Evolutionary conservation across 2,113 vertebrate genomes (phyloP).

Genomic region (Scomber scombrus): DNA sequence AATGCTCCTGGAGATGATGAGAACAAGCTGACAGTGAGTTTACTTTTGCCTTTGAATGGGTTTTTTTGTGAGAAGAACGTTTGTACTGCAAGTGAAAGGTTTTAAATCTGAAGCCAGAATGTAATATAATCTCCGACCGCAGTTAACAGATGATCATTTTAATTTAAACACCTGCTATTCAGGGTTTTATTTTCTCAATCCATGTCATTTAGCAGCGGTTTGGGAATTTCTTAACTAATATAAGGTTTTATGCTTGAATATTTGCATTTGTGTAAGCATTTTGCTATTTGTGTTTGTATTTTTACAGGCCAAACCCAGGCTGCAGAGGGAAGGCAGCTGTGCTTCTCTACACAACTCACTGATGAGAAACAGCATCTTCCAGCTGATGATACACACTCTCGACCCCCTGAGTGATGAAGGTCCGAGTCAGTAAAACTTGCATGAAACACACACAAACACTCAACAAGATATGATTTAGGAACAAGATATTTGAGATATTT

Average conservation of each 20-base stretch:
- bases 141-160: background rate
- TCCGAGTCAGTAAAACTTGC: slow-evolving; percentile 26
- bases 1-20: slow-evolving; percentile 66
- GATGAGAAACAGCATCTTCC: slow-evolving; percentile 87
- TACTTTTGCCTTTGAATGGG: background rate
- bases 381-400: slow-evolving; percentile 87
- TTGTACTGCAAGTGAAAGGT: too few relatives aligned
- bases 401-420: slow-evolving; percentile 83
- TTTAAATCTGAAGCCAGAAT: too few relatives aligned
- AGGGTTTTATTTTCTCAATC: background rate
- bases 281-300: background rate
- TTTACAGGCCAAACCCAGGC: slow-evolving; percentile 80
- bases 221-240: too few relatives aligned
- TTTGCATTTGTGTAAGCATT: background rate
- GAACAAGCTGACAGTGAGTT: slow-evolving; percentile 81
- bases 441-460: background rate
- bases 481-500: too few relatives aligned
- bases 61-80: background rate
- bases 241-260: background rate
- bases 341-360: slow-evolving; percentile 85
- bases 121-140: too few relatives aligned
- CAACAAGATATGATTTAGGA: background rate
- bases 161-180: background rate
- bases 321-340: slow-evolving; percentile 85
- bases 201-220: background rate